Evolutionary conservation across 2,888 invertebrate species (phyloP), one percentile per base, ranked within the genome.

Genomic region (Rosalia funebris): DNA sequence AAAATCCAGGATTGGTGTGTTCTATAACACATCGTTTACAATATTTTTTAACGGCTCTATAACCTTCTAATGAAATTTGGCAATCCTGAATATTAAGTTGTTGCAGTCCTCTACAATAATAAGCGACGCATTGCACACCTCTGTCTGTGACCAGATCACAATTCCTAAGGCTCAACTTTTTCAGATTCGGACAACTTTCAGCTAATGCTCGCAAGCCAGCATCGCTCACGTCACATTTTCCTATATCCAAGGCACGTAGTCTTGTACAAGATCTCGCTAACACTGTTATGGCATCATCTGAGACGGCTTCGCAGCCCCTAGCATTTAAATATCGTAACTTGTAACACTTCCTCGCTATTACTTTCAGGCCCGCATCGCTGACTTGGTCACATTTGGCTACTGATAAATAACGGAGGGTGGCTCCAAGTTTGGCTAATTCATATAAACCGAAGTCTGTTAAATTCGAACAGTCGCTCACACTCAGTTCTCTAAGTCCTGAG

Each of bases 71-170:
- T 2, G 95, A 93, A 69, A 96, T 91, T 60, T 93, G 92, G 63
- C 96, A 96, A 80, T 96, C 96, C 76, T 96, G 95, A 65, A 96
- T 95, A 79, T 96, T 96, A 7, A 96, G 84, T 77, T 96, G 96
- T 57, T 94, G 93, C 34, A 96, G 83, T 0, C 94, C 94, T 37
- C 94, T 86, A 75, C 95, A 95, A 78, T 93, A 93, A 78, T 95
- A 94, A 0, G 96, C 95, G 5, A 96, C 88, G 52, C 91, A 90
- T 79, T 94, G 93, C 31, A 93, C 87, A 0, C 96, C 96, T 54
- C 91, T 87, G 79, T 96, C 96, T 1, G 95, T 95, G 20, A 96
- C 88, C 73, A 94, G 87, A 83, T 96, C 95, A 83, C 96, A 96
- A 73, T 93, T 94, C 74, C 95, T 88, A 54, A 96, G 83, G 65